A percentile compares a stretch with the other conserved stretches of the same genome.
phyloP scores from a whole-genome alignment of 30 jellyfish, hydroid and myxozoan species.

The Aurelia aurita region DNA sequence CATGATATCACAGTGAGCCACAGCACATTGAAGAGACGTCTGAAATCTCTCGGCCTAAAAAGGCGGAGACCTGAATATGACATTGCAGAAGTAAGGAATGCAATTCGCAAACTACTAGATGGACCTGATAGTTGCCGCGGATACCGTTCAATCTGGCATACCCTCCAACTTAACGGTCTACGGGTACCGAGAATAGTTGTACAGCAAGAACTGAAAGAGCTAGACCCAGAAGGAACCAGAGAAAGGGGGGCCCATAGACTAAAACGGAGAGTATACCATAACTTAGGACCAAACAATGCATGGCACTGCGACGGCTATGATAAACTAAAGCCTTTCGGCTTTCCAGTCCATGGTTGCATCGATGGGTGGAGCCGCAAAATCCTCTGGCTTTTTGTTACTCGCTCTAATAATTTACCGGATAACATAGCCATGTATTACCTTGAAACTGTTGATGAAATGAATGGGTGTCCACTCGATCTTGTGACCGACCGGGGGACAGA shows the following conservation, averaged over 20 bases:
- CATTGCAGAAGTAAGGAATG: too few species aligned
- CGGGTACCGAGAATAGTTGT: not conserved
- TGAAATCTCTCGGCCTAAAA: too few species aligned
- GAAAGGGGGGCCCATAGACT: not conserved
- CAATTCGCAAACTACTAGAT: too few species aligned
- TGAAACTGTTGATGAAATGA: slow-evolving; percentile 17
- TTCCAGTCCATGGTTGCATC: slow-evolving; percentile 80
- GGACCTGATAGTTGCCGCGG: too few species aligned
- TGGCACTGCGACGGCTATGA: too few species aligned
- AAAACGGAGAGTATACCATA: not conserved
- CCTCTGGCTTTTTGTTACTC: slow-evolving; percentile 53
- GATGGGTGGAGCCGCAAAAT: slow-evolving; percentile 77
- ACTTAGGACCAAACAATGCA: too few species aligned
- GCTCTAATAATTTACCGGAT: slow-evolving; percentile 60
- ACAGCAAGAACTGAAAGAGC: not conserved
- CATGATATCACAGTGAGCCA: too few species aligned
- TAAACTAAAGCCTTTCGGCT: slow-evolving; percentile 73
- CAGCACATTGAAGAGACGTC: too few species aligned
- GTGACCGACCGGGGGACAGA: slow-evolving; percentile 79
- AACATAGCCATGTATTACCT: slow-evolving; percentile 29
- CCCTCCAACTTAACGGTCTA: not conserved
- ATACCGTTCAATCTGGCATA: too few species aligned
- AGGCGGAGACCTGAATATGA: too few species aligned
- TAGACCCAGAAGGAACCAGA: not conserved
- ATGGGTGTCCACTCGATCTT: slow-evolving; percentile 68